phyloP scores from a whole-genome alignment of 2,113 vertebrate species.

The Salvelinus sp. region DNA sequence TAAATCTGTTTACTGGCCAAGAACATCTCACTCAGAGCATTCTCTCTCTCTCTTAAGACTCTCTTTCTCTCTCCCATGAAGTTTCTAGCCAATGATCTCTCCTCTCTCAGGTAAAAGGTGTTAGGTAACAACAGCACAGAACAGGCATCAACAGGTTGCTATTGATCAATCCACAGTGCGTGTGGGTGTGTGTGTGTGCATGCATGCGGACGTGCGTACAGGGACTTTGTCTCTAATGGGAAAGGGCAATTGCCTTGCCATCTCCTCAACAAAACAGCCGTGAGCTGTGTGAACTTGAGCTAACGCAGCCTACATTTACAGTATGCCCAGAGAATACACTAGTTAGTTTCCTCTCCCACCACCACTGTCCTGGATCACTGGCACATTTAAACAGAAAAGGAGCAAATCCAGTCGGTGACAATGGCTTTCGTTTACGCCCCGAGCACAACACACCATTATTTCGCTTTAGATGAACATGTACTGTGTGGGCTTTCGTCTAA shows the following conservation, averaged over 20 bases:
- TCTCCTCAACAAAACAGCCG: neutral
- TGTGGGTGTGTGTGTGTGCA: too few relatives aligned
- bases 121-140: neutral
- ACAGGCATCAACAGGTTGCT: neutral
- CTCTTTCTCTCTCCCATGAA: neutral
- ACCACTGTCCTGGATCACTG: conserved; percentile 6
- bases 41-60: neutral
- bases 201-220: too few relatives aligned
- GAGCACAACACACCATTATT: conserved; percentile 1
- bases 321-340: neutral
- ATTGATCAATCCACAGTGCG: neutral
- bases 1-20: conserved; percentile 16
- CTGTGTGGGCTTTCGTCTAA: neutral
- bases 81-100: neutral
- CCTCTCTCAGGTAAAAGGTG: neutral
- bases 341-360: neutral
- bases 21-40: neutral
- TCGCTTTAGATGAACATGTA: neutral
- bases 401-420: conserved; percentile 12
- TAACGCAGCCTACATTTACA: neutral
- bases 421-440: conserved; percentile 1
- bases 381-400: conserved; percentile 3
- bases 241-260: neutral
- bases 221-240: neutral
- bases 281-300: neutral